Evolutionary conservation across 2,797 vertebrate species (phyloP).

Genomic region (Molothrus ater): DNA sequence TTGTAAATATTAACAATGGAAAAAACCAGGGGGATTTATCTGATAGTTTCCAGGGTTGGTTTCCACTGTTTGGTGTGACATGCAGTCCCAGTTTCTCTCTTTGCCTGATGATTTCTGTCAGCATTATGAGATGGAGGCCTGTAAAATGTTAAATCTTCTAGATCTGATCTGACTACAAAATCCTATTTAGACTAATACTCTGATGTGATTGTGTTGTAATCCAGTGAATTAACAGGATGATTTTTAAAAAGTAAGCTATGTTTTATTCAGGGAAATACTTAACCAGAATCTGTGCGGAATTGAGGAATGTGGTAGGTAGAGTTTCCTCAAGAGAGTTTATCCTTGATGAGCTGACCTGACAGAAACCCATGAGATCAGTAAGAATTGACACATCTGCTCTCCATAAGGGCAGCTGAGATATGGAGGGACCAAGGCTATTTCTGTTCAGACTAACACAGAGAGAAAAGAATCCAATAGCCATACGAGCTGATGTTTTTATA

Average conservation of each 20-base stretch:
- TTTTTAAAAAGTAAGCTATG: background rate
- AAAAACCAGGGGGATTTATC: background rate
- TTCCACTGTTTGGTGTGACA: fast-evolving
- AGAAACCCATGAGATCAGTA: background rate
- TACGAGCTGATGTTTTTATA: background rate
- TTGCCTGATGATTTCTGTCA: background rate
- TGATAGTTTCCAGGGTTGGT: background rate
- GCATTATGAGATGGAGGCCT: background rate
- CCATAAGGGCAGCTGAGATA: background rate
- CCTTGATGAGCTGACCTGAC: background rate
- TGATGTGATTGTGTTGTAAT: constrained; percentile 36
- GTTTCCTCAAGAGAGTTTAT: background rate
- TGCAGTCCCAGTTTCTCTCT: background rate
- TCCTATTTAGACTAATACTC: constrained; percentile 20
- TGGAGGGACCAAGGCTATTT: background rate
- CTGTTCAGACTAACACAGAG: background rate
- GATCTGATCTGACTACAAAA: constrained; percentile 26
- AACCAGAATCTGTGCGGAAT: background rate
- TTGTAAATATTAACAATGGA: background rate
- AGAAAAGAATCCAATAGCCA: background rate
- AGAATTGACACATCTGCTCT: background rate
- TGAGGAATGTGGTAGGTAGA: background rate
- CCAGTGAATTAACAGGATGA: background rate
- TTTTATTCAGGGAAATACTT: background rate
- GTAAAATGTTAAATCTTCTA: constrained; percentile 3